phyloP scores from a whole-genome alignment of 2,113 vertebrate species.

The Dunckerocampus dactyliophorus region DNA sequence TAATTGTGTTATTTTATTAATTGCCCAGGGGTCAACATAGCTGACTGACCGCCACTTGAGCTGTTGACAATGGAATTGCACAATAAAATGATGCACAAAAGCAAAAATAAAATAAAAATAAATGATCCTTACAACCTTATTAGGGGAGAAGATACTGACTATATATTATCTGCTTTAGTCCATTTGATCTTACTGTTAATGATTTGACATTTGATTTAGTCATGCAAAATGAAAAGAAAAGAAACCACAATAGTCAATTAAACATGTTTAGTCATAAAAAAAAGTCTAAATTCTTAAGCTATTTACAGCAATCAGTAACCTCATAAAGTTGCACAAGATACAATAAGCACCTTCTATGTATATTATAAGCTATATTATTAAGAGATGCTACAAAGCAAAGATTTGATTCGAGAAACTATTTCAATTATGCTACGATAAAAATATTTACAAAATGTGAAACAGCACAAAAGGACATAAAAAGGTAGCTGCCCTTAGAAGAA shows the following conservation, averaged over 20 bases:
- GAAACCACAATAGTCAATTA: conserved; percentile 26
- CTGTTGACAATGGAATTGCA: too few relatives aligned
- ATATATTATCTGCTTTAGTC: too few relatives aligned
- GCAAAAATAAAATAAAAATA: too few relatives aligned
- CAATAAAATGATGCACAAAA: too few relatives aligned
- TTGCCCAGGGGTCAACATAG: too few relatives aligned
- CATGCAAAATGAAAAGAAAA: neutral
- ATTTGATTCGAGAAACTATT: neutral
- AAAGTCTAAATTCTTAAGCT: conserved; percentile 1
- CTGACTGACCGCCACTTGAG: too few relatives aligned
- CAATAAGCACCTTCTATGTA: neutral
- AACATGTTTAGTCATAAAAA: neutral
- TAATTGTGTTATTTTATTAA: too few relatives aligned
- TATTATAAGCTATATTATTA: neutral
- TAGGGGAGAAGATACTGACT: too few relatives aligned
- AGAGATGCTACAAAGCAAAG: neutral
- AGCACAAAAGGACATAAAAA: conserved; percentile 3
- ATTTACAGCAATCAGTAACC: conserved; percentile 26
- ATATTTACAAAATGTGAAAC: conserved; percentile 3
- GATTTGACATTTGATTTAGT: too few relatives aligned
- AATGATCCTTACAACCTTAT: too few relatives aligned
- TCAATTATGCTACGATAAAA: conserved; percentile 3
- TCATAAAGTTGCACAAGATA: neutral
- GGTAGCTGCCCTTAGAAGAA: conserved; percentile 40
- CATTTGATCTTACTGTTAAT: too few relatives aligned